Base-by-base conservation (phyloP, 2,113 vertebrate species). In the Dissostichus mawsoni region DNA sequence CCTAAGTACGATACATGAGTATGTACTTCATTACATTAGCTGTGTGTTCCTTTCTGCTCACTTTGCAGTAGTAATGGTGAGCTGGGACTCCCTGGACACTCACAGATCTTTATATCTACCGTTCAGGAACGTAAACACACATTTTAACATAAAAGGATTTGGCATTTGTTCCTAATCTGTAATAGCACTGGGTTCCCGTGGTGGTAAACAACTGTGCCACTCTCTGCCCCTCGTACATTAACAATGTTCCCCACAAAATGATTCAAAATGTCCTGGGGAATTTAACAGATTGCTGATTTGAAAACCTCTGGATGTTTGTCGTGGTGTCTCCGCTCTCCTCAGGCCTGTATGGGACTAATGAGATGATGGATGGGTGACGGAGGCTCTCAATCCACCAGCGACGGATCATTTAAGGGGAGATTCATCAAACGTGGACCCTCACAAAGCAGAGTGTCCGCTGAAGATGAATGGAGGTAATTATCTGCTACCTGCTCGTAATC, bases 381-480 rank as follows among this genome's bases (percentile, higher is more conserved):
- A 93, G 88, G 80, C 89, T 81, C 85, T 84, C 53, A n/a, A 87
- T 87, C 85, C 94, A 88, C 92, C 59, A 20, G 90, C 85, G 93
- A 55, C 92, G 79, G 87, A 90, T 93, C 87, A 92, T 95, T 94
- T 93, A 92, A 93, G 87, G 79, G 83, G 91, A 93, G 88, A 94
- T 95, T 92, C 91, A 95, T 95, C 94, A 95, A 94, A 92, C 13
- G 48, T 52, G 81, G 81, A 81, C 62, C 90, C 80, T 90, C 93
- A 84, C 85, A 78, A 88, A 89, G 78, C 86, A 45, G 89, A 89
- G 90, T 6, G 36, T 89, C 92, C 88, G 51, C 86, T 87, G 87
- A 94, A 94, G 94, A 95, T 93, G 90, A 94, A 95, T 94, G 92
- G 90, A 55, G 90, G 93, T 94, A 93, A 94, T 95, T 95, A 93